A percentile compares a stretch with the other conserved stretches of the same genome.
phyloP scores from a whole-genome alignment of 1,140 invertebrate genomes.

The Drosophila mayri region DNA sequence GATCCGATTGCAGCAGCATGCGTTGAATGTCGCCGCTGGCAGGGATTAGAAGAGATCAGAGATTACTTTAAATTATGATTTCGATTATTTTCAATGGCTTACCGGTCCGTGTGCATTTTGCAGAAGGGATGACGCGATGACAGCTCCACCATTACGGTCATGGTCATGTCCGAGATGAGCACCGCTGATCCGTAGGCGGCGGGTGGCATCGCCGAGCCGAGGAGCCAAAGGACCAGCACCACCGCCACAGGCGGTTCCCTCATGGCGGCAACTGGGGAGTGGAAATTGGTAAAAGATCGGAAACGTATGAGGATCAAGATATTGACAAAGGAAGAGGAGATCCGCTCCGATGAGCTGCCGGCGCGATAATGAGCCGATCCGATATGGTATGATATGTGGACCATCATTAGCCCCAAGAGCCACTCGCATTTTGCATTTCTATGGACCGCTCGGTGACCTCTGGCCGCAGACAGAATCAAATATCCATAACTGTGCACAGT shows the following conservation, averaged over 20 bases:
- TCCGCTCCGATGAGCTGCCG: constrained; percentile 31
- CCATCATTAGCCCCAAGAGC: constrained; percentile 52
- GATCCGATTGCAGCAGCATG: constrained; percentile 87
- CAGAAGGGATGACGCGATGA: constrained; percentile 87
- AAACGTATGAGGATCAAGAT: background rate
- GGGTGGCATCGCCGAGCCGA: constrained; percentile 41
- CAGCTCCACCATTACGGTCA: constrained; percentile 89
- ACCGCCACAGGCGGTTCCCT: constrained; percentile 52
- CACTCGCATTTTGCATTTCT: constrained; percentile 63
- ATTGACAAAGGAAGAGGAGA: constrained; percentile 5
- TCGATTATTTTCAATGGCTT: background rate
- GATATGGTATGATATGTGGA: constrained; percentile 56
- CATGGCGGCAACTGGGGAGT: constrained; percentile 37
- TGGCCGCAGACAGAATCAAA: constrained; percentile 47
- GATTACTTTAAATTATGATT: background rate
- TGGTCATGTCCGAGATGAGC: constrained; percentile 87
- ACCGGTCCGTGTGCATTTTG: constrained; percentile 87
- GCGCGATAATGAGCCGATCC: constrained; percentile 36
- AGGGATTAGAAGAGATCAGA: background rate
- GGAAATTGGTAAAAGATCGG: background rate
- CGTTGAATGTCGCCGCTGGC: constrained; percentile 87
- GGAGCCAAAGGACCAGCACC: constrained; percentile 48
- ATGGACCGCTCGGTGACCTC: constrained; percentile 56
- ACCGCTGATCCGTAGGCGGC: constrained; percentile 84
- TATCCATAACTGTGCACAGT: constrained; percentile 55